phyloP scores from a whole-genome alignment of 1,140 invertebrate species.

The silkworm (Bombyx mori) region DNA sequence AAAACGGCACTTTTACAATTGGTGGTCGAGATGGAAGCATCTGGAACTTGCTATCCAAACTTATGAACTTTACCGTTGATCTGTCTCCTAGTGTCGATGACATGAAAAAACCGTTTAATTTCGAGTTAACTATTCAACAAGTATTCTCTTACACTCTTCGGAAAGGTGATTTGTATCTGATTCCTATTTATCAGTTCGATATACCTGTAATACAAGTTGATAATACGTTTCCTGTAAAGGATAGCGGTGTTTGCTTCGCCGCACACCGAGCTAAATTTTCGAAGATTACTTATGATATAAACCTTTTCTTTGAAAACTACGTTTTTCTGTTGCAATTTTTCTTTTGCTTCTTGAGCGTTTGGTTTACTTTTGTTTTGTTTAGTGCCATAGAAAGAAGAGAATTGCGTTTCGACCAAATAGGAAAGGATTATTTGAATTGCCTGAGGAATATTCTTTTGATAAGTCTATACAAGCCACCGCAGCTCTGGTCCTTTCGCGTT shows the following conservation, averaged over 20 bases:
- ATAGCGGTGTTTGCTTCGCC: constrained; percentile 55
- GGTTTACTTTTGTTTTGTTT: constrained; percentile 47
- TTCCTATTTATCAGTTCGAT: constrained; percentile 54
- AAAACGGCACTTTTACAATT: constrained; percentile 32
- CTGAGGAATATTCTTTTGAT: constrained; percentile 42
- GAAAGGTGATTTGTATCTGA: constrained; percentile 44
- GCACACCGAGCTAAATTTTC: constrained; percentile 46
- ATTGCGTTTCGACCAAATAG: constrained; percentile 39
- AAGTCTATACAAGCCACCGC: constrained; percentile 40
- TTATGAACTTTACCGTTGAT: constrained; percentile 55
- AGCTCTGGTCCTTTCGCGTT: constrained; percentile 36
- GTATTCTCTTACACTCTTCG: constrained; percentile 41
- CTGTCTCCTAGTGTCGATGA: constrained; percentile 24
- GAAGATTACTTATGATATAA: constrained; percentile 43
- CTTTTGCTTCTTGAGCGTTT: constrained; percentile 43
- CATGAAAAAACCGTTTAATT: constrained; percentile 40
- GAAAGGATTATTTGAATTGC: constrained; percentile 50
- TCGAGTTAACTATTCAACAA: constrained; percentile 40
- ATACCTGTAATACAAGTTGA: constrained; percentile 45
- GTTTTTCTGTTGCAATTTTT: constrained; percentile 25
- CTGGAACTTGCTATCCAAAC: constrained; percentile 44
- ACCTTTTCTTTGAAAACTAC: constrained; percentile 30
- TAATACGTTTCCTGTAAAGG: constrained; percentile 39
- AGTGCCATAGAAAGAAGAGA: constrained; percentile 30
- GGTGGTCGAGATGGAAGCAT: constrained; percentile 41